These are phyloP conservation scores for Rachycentron canadum DNA, from an alignment of 2,797 vertebrate species.

Conservation along the genomic window DNA sequence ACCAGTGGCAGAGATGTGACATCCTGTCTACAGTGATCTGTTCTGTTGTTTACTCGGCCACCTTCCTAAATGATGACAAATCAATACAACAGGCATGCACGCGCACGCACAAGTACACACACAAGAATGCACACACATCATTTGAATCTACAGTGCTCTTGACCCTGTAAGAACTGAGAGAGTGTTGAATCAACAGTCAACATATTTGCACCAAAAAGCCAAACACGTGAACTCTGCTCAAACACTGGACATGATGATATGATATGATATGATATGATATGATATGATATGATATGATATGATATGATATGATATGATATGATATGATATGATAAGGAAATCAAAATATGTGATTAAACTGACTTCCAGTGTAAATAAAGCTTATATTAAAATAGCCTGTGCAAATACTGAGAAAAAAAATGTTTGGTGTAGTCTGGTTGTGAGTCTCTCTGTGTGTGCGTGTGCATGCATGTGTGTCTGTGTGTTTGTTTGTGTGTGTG, in stretches of 20 bases:
- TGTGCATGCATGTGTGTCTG: slow-evolving; percentile 5
- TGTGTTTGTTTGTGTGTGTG: slow-evolving; percentile 22
- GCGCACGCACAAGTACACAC: no score
- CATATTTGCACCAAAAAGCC: slow-evolving; percentile 23
- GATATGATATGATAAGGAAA: neutral
- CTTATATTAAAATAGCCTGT: neutral
- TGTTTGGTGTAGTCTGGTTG: neutral
- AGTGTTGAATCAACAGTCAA: slow-evolving; percentile 70
- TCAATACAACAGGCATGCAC: slow-evolving; percentile 66
- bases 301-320: neutral
- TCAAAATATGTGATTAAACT: neutral
- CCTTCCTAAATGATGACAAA: slow-evolving; percentile 65
- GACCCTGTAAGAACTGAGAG: slow-evolving; percentile 56
- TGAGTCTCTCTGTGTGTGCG: slow-evolving; percentile 5
- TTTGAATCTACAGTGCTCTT: slow-evolving; percentile 64
- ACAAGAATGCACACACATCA: slow-evolving; percentile 41
- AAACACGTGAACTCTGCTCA: slow-evolving; percentile 38
- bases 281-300: neutral
- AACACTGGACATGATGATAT: slow-evolving; percentile 27
- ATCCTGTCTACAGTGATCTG: slow-evolving; percentile 58
- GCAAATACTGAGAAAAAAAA: neutral
- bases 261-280: neutral
- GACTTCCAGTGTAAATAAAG: neutral
- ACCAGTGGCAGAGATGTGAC: slow-evolving; percentile 49
- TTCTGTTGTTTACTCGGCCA: slow-evolving; percentile 74